Evolutionary conservation across 2,113 vertebrate genomes (phyloP), one percentile per base, ranked within the genome.

Genomic region (Narcine bancroftii): DNA sequence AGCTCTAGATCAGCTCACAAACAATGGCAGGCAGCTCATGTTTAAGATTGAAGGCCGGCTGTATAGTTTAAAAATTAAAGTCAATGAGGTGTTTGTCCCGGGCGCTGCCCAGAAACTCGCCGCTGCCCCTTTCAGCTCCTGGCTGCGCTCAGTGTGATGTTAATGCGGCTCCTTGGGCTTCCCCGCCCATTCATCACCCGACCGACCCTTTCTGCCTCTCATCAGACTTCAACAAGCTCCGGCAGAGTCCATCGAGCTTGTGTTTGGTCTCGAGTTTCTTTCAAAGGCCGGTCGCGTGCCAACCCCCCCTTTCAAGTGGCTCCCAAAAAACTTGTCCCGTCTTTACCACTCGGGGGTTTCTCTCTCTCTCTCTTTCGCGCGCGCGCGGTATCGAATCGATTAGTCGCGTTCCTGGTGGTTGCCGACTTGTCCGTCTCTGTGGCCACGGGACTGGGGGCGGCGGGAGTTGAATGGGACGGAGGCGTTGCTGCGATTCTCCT

Each of bases 191-290:
- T 91, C 89, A 91, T 69, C n/a, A 65, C 39, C 21, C 36, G n/a
- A 42, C 26, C 89, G 7, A 91, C 63, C 87, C 66, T 91, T 91
- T 91, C 26, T 91, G 63, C 36, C 65, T 47, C 89, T 13, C 69
- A 91, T 71, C 65, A 91, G 89, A 91, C 65, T 91, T 91, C 69
- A 91, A 91, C 89, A 91, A 91, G 89, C 89, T 71, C 60, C 65
- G 24, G 89, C 21, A 69, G 65, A 91, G 89, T 91, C 89, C 65
- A 91, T 91, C 36, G 89, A 33, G 42, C n/a, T 69, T 42, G 63
- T 91, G 24, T 91, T 91, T 71, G 89, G 89, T 69, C 53, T 91
- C 42, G 63, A 42, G 10, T 69, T 66, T 69, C 63, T 91, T 66
- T 91, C 89, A 91, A 91, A 91, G 65, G 26, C 63, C 63, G 29